phyloP scores from a whole-genome alignment of 2,888 invertebrate species.

The Ceraclea dissimilis region DNA sequence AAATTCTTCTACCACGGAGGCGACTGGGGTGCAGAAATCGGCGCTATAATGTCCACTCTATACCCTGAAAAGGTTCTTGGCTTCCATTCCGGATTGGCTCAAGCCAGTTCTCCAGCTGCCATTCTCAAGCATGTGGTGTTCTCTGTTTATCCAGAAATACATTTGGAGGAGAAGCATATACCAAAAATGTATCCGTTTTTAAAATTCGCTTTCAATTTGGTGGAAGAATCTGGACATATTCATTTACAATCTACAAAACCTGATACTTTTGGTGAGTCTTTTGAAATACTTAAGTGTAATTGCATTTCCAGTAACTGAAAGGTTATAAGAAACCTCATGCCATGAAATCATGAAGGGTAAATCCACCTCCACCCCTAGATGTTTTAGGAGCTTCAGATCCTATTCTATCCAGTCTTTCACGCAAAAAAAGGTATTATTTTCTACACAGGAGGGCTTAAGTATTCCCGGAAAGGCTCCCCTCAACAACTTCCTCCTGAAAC shows the following conservation, averaged over 20 bases:
- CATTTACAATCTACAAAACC: conserved; percentile 77
- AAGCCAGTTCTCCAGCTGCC: conserved; percentile 29
- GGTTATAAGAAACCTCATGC: no score
- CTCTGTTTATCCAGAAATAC: conserved; percentile 42
- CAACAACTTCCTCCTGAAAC: no score
- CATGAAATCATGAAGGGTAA: no score
- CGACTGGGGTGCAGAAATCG: conserved; percentile 64
- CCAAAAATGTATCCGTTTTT: conserved; percentile 47
- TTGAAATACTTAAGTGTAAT: no score
- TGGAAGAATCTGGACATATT: conserved; percentile 53
- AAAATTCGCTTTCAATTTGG: conserved; percentile 28
- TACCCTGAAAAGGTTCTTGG: conserved; percentile 49
- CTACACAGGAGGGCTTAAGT: no score
- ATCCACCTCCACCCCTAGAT: no score
- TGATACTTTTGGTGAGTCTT: conserved; percentile 47
- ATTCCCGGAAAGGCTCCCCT: no score
- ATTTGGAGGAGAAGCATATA: conserved; percentile 40
- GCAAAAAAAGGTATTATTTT: no score
- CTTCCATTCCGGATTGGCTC: conserved; percentile 45
- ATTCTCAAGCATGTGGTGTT: conserved; percentile 39
- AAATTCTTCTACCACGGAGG: conserved; percentile 59
- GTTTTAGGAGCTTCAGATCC: no score
- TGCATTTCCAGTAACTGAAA: no score
- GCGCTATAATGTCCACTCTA: conserved; percentile 49
- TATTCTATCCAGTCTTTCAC: no score